phyloP scores from a whole-genome alignment of 1,140 invertebrate genomes.

The Camponotus pennsylvanicus region DNA sequence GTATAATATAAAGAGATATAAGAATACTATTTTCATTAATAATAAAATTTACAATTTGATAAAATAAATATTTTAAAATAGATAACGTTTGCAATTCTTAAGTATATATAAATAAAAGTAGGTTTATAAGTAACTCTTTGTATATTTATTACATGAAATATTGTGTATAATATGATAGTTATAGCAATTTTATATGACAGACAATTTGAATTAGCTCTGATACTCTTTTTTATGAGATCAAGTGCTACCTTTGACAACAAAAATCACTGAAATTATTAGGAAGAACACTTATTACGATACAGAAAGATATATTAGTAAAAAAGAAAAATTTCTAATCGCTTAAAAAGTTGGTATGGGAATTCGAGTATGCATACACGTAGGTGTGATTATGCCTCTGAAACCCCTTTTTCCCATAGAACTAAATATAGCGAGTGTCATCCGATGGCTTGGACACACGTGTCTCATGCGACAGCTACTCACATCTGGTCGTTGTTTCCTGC shows the following conservation, averaged over 20 bases:
- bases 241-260: not conserved
- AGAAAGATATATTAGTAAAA: not conserved
- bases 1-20: slow-evolving; percentile 1
- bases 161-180: not conserved
- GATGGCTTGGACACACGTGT: slow-evolving; percentile 76
- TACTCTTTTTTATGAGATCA: not conserved
- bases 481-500: slow-evolving; percentile 74
- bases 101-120: not conserved
- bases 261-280: not conserved
- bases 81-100: not conserved
- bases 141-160: not conserved
- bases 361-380: slow-evolving; percentile 50
- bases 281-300: not conserved
- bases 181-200: not conserved
- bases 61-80: slow-evolving; percentile 10
- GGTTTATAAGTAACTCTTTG: not conserved
- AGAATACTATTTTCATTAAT: not conserved
- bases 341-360: slow-evolving; percentile 19
- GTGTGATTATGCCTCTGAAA: slow-evolving; percentile 73
- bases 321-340: not conserved
- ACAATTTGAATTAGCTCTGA: not conserved
- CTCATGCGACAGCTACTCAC: slow-evolving; percentile 59
- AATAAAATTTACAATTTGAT: not conserved
- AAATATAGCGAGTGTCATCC: slow-evolving; percentile 80
- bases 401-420: slow-evolving; percentile 80